phyloP scores from a whole-genome alignment of 2,888 invertebrate genomes.

The Dicyrtoma fusca region DNA sequence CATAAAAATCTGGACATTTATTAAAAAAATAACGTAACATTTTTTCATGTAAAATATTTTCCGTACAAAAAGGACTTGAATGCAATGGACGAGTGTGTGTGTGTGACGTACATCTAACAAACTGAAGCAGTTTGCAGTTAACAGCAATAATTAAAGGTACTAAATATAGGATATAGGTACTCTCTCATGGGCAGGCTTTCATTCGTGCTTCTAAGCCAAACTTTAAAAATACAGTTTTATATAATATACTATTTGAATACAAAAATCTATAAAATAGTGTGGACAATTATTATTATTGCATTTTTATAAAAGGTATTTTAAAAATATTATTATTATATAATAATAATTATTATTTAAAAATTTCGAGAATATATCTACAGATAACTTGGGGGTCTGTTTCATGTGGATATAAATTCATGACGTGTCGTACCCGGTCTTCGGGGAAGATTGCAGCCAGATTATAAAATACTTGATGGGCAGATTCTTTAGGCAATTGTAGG shows the following conservation, averaged over 20 bases:
- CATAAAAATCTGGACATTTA: conserved; percentile 12
- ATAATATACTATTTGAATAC: too few relatives aligned
- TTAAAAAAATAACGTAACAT: not conserved
- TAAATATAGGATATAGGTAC: not conserved
- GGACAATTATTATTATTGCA: not conserved
- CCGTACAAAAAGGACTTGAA: too few relatives aligned
- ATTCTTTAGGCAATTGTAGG: conserved; percentile 63
- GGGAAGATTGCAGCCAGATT: conserved; percentile 91
- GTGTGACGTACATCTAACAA: conserved; percentile 11
- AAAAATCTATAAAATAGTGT: not conserved
- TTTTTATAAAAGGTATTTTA: not conserved
- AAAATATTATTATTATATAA: not conserved
- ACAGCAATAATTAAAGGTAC: not conserved
- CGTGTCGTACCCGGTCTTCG: conserved; percentile 83
- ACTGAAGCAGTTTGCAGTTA: not conserved
- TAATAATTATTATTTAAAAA: conserved; percentile 62
- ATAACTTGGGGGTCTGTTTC: conserved; percentile 88
- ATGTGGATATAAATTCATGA: conserved; percentile 84
- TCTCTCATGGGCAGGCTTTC: not conserved
- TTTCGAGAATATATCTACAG: conserved; percentile 80
- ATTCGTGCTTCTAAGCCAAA: not conserved
- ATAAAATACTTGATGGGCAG: conserved; percentile 77
- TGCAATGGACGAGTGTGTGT: not conserved
- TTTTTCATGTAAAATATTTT: too few relatives aligned
- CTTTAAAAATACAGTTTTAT: conserved; percentile 5